Base-by-base conservation (phyloP, 2,797 vertebrate genomes). In the Dromococcyx pavoninus region DNA sequence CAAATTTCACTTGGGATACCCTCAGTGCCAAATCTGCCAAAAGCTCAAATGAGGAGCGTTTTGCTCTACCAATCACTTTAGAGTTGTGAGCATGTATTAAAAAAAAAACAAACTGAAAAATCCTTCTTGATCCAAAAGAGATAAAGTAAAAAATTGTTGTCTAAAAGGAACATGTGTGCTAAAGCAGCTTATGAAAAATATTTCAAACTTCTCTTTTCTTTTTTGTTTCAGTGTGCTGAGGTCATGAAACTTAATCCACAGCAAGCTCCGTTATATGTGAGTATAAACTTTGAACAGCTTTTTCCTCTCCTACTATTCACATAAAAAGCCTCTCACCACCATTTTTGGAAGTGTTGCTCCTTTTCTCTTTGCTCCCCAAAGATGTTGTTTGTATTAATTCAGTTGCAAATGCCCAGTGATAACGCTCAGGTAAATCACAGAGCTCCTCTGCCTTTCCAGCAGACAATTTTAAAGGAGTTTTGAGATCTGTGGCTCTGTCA, bases 211-310 rank as follows among this genome's bases (percentile, higher is more conserved):
- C 60, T 91, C 96, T 66, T 96, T 85, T 89, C 61, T 95, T 91
- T 96, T 95, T 83, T 95, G 2, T 98, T 98, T 77, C 98, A 99
- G 99, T 97, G 97, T 98, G 98, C 98, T 98, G 95, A 98, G 98
- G 99, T 99, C 99, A 99, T 99, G 99, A 99, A 99, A 99, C 99
- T 99, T 98, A 98, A 98, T 98, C 99, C 99, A 98, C 98, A 98
- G 84, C 99, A 99, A 98, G 99, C 99, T 98, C 99, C 99, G 2
- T 96, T 99, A 95, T 99, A 99, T 98, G 99, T 99, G 97, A 99
- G 99, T 99, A 98, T 73, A 95, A 92, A 60, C 35, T 33, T 66
- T 51, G 73, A 86, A 35, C 13, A 3, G 0, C 41, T 75, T 15
- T 35, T 8, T 13, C 16, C 41, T 89, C 9, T 79, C 11, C 12